Evolutionary conservation across 92 coral and sea anemone genomes (phyloP), one percentile per base, ranked within the genome.

Genomic region (Bergia puertoricense): DNA sequence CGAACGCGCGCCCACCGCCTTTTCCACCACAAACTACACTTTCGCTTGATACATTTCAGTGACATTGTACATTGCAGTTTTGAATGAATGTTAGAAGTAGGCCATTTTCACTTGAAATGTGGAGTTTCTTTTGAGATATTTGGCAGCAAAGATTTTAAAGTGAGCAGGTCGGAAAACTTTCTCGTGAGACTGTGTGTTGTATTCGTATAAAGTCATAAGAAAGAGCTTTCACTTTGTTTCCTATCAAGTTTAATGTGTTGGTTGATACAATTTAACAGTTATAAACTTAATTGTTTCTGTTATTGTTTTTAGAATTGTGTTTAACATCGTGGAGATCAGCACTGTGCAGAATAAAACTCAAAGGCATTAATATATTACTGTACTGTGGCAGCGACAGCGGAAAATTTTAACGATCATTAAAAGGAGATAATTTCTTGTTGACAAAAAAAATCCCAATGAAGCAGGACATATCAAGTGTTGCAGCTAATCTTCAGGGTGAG

Each of bases 401-500:
- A 54, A 54, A 54, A 10, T 11, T n/a, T 9, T 14, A 48, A 10
- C 37, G 23, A 8, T 6, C 66, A 8, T 23, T 13, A 15, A 48
- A 18, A 7, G 22, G 41, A 81, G 66, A 10, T 54, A 1, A 0
- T 23, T 51, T 80, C 44, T 44, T 13, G 23, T 44, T n/a, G 44
- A 80, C 20, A 40, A 65, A 2, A 65, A 5, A 22, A 8, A 1
- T n/a, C 71, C 30, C 18, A 8, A 84, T 84, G 79, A 36, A 0
- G 30, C 69, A 46, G 66, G 79, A 84, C 44, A 69, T 84, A 69
- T 45, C 87, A 22, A 84, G 67, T 56, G 79, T 84, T 23, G 79
- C 87, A 44, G 57, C 79, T 5, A 84, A 23, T 45, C 79, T 84
- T 69, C 87, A 84, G 15, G 87, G 87, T 71, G 16, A 69, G 48